Evolutionary conservation across 2,113 vertebrate species (phyloP).

Genomic region (Pundamilia nyererei): DNA sequence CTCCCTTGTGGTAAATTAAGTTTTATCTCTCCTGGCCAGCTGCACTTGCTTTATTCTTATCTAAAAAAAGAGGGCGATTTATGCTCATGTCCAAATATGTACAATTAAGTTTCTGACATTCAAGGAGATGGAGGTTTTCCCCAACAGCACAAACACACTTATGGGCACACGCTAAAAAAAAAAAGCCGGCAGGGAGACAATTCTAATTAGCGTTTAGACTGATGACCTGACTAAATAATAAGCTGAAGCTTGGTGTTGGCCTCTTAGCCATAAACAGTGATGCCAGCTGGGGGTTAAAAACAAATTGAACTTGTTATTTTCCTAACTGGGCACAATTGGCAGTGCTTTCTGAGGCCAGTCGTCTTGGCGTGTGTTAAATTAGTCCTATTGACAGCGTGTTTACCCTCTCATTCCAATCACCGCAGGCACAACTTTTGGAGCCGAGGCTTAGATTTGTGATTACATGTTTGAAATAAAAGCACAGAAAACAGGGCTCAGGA

Average conservation of each 20-base stretch:
- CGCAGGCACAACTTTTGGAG: slow-evolving; percentile 10
- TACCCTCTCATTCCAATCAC: slow-evolving; percentile 17
- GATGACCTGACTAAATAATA: slow-evolving; percentile 50
- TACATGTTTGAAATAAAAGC: slow-evolving; percentile 2
- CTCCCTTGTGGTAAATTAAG: background rate
- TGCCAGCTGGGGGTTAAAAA: slow-evolving; percentile 43
- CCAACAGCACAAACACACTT: background rate
- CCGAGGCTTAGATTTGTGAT: background rate
- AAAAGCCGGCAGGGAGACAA: slow-evolving; percentile 1
- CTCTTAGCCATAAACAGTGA: slow-evolving; percentile 13
- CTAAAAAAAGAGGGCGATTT: background rate
- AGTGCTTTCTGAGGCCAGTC: slow-evolving; percentile 21
- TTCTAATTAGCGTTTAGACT: slow-evolving; percentile 38
- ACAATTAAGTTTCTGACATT: slow-evolving; percentile 7
- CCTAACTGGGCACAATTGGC: slow-evolving; percentile 23
- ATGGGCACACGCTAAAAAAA: background rate
- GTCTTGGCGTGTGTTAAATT: slow-evolving; percentile 42
- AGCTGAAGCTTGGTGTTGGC: slow-evolving; percentile 6
- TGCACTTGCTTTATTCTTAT: background rate
- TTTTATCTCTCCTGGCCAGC: slow-evolving; percentile 38
- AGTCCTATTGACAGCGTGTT: slow-evolving; percentile 35
- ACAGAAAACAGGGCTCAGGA: background rate
- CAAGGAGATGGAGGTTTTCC: background rate
- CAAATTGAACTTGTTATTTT: slow-evolving; percentile 51
- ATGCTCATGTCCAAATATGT: slow-evolving; percentile 16